Percentiles rank a stretch among this genome's conserved stretches.
Conservation (phyloP, 2,888 invertebrate species). For the Lingula anatina region DNA sequence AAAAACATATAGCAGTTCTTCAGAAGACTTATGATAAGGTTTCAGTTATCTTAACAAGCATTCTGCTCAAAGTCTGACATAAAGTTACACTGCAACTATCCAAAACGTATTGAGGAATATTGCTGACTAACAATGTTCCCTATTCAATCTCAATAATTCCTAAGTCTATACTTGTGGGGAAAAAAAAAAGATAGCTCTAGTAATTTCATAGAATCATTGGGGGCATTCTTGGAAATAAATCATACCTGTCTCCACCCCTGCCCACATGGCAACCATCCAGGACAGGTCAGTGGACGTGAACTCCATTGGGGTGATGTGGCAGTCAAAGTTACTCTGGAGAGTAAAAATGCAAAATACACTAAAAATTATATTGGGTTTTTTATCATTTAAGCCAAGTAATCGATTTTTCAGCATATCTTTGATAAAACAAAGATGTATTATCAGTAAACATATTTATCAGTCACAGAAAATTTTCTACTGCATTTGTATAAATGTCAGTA, state of each 20-base stretch:
- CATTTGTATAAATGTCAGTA: neutral
- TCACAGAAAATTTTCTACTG: neutral
- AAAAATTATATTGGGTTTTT: neutral
- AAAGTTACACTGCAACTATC: no score
- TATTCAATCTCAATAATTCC: no score
- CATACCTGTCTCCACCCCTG: conserved; percentile 22
- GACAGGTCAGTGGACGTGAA: conserved; percentile 29
- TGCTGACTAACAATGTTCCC: no score
- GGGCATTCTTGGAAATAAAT: neutral
- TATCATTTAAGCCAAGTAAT: neutral
- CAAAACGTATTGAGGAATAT: no score
- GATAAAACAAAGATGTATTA: no score
- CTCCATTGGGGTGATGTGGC: conserved; percentile 22
- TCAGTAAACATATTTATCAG: no score
- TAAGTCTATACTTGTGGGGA: no score
- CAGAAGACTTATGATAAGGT: no score
- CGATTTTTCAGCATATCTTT: no score
- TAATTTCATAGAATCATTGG: neutral
- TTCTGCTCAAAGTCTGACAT: no score
- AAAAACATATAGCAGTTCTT: no score
- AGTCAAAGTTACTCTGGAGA: conserved; percentile 38
- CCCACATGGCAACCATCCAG: conserved; percentile 40
- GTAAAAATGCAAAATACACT: neutral
- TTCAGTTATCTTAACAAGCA: no score
- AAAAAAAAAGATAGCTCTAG: neutral